Percentiles rank a stretch among this genome's conserved stretches.
phyloP scores from a whole-genome alignment of 2,797 vertebrate genomes.

The Catamblyrhynchus diadema region DNA sequence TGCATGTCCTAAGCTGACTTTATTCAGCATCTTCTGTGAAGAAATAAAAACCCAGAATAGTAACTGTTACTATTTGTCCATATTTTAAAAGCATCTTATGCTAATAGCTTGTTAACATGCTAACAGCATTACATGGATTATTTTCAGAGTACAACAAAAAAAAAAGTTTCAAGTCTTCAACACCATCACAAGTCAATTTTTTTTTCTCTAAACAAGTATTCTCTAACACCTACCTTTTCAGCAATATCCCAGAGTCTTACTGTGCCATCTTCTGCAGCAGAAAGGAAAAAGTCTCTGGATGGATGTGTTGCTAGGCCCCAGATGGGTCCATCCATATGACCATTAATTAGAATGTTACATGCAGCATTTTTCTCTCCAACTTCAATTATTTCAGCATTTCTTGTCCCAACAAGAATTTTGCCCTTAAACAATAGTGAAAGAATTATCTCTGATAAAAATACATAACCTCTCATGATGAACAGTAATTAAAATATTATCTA shows the following conservation, averaged over 20 bases:
- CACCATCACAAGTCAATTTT: neutral
- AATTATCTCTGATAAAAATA: neutral
- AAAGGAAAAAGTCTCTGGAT: slow-evolving; percentile 92
- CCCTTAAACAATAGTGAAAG: slow-evolving; percentile 77
- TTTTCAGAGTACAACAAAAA: neutral
- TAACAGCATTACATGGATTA: neutral
- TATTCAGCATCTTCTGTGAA: slow-evolving; percentile 94
- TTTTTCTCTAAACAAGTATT: neutral
- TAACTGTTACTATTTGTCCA: neutral
- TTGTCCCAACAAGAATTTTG: slow-evolving; percentile 94
- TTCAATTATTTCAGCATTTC: slow-evolving; percentile 95
- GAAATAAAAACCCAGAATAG: slow-evolving; percentile 14
- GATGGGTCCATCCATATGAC: slow-evolving; percentile 93
- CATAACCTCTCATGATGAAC: neutral
- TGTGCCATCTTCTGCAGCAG: slow-evolving; percentile 94
- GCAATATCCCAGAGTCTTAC: slow-evolving; percentile 95
- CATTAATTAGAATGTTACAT: slow-evolving; percentile 92
- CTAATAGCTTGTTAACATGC: neutral
- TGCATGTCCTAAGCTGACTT: slow-evolving; percentile 92
- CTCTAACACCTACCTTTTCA: slow-evolving; percentile 83
- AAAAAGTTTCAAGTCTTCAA: neutral
- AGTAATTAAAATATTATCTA: neutral
- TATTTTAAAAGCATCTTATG: neutral
- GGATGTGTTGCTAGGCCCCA: slow-evolving; percentile 93
- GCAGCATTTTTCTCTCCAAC: slow-evolving; percentile 97